Percentiles rank a stretch among this genome's conserved stretches.
Evolutionary conservation across 2,888 invertebrate genomes (phyloP).

Genomic region (Siphlonurus alternatus): DNA sequence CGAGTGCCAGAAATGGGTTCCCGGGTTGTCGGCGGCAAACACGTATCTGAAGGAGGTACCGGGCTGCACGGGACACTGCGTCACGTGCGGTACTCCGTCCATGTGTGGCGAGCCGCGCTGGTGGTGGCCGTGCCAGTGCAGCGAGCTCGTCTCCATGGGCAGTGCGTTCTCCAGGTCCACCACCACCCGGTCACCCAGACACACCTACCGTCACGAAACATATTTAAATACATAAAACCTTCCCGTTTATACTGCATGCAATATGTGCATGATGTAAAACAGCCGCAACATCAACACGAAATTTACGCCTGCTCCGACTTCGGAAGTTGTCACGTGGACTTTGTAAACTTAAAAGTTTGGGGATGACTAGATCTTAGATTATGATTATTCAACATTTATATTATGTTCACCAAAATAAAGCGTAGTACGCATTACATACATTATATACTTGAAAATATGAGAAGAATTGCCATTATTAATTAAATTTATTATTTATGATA

Average conservation of each 20-base stretch:
- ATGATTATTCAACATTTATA: too few relatives aligned
- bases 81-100: slow-evolving; percentile 76
- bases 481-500: too few relatives aligned
- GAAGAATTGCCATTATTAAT: too few relatives aligned
- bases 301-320: too few relatives aligned
- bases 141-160: slow-evolving; percentile 61
- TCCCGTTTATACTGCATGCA: neutral
- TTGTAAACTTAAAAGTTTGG: too few relatives aligned
- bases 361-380: too few relatives aligned
- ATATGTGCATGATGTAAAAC: slow-evolving; percentile 15
- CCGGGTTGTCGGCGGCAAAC: slow-evolving; percentile 52
- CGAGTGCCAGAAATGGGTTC: slow-evolving; percentile 78
- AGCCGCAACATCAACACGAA: too few relatives aligned
- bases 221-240: neutral
- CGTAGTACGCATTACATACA: too few relatives aligned
- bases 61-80: slow-evolving; percentile 68
- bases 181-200: slow-evolving; percentile 64
- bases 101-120: slow-evolving; percentile 62
- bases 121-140: slow-evolving; percentile 88
- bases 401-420: too few relatives aligned
- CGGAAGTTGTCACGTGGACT: too few relatives aligned
- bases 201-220: slow-evolving; percentile 44
- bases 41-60: slow-evolving; percentile 58
- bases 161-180: slow-evolving; percentile 70
- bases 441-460: too few relatives aligned